Evolutionary conservation across 2,888 invertebrate genomes (phyloP).

Genomic region (Eupithecia abbreviata): DNA sequence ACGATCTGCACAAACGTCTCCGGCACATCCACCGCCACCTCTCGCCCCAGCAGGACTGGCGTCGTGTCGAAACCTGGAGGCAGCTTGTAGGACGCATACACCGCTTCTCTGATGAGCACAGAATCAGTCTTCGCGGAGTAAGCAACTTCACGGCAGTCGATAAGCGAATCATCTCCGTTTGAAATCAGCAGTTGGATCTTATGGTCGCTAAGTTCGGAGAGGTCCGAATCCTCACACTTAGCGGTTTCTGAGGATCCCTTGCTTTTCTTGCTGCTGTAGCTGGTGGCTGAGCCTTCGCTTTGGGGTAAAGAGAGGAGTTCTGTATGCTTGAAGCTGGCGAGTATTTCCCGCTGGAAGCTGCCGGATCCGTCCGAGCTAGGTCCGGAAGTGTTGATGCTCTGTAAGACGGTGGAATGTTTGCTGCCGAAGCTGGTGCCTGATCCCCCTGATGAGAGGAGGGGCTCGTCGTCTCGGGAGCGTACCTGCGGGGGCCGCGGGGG

Average conservation of each 20-base stretch:
- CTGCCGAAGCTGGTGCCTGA: conserved; percentile 78
- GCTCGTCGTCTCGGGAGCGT: conserved; percentile 81
- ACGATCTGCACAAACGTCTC: conserved; percentile 93
- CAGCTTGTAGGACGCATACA: conserved; percentile 77
- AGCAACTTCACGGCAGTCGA: conserved; percentile 76
- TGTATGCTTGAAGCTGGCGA: conserved; percentile 60
- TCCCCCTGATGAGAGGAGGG: conserved; percentile 74
- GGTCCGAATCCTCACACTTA: conserved; percentile 74
- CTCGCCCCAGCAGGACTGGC: conserved; percentile 80
- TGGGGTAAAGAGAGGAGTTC: conserved; percentile 75
- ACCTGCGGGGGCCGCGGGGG: conserved; percentile 90
- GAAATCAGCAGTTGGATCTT: conserved; percentile 77
- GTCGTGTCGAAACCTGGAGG: conserved; percentile 80
- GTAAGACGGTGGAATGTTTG: conserved; percentile 75
- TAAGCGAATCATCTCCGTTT: conserved; percentile 76
- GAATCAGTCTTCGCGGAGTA: conserved; percentile 81
- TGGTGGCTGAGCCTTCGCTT: conserved; percentile 72
- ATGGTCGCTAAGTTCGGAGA: conserved; percentile 73
- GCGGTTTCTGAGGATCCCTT: conserved; percentile 76
- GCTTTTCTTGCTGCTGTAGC: conserved; percentile 77
- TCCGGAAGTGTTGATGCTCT: conserved; percentile 67
- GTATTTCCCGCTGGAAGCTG: conserved; percentile 64
- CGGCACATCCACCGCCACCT: conserved; percentile 94
- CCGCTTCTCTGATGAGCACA: conserved; percentile 77
- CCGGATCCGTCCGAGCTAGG: conserved; percentile 74